A percentile compares a stretch with the other conserved stretches of the same genome.
Conservation (phyloP, 2,113 vertebrate genomes). For the Eonycteris spelaea region DNA sequence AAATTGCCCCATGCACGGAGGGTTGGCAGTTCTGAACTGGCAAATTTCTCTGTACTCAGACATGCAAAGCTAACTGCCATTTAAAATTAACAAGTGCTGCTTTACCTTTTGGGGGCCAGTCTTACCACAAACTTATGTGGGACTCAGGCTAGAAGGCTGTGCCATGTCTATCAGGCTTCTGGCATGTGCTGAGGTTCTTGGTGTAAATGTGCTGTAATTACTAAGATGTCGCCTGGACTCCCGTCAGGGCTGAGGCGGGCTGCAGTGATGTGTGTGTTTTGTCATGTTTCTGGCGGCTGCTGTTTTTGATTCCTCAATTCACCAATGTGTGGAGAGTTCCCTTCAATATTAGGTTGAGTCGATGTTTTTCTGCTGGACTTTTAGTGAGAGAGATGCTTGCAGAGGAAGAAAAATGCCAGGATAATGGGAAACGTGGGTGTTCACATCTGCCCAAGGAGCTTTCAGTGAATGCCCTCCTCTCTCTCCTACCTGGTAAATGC, state of each 20-base stretch:
- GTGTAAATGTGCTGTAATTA: rapidly evolving
- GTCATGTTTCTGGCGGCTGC: background rate
- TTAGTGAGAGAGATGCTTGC: background rate
- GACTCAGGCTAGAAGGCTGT: background rate
- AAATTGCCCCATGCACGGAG: background rate
- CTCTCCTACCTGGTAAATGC: background rate
- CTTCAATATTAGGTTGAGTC: background rate
- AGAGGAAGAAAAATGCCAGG: background rate
- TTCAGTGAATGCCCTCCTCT: too few species aligned
- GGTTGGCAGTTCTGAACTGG: background rate
- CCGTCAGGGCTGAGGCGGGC: background rate
- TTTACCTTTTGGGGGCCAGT: background rate
- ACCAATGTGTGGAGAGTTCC: background rate
- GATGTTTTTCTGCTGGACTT: conserved; percentile 9
- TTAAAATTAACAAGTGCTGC: background rate
- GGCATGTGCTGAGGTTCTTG: background rate
- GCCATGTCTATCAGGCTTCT: background rate
- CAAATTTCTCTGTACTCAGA: background rate
- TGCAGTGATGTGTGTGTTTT: background rate
- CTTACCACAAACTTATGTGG: background rate
- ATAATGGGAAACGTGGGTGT: background rate
- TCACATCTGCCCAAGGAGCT: too few species aligned
- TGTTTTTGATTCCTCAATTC: background rate
- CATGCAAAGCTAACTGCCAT: background rate
- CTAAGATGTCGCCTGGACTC: background rate